Evolutionary conservation across 2,888 invertebrate species (phyloP), one percentile per base, ranked within the genome.

Genomic region (Acrobasis suavella): DNA sequence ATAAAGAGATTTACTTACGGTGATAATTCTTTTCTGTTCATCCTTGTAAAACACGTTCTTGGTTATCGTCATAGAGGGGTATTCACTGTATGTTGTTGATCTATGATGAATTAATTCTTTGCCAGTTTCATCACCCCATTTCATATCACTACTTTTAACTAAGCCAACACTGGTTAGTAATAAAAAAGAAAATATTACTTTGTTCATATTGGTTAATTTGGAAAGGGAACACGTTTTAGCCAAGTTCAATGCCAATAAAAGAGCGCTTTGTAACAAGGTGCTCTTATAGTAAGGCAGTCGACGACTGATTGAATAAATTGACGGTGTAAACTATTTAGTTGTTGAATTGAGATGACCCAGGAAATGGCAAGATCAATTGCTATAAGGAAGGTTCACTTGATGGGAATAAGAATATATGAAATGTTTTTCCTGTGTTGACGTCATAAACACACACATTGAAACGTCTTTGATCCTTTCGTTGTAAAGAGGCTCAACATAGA

Each of bases 11-110:
- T 9, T 14, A 46, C 46, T 46, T 46, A 46, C 46, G 12, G 46
- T 46, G 59, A 62, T 54, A 32, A 22, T 50, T 63, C 60, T 14
- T 46, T 46, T 46, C 46, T 46, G 12, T 12, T 46, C 46, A 46
- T 46, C 46, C n/a, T 67, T 78, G 54, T 69, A 87, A 62, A 86
- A 85, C 7, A 80, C 69, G 60, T 76, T 72, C 65, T 85, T 85
- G 9, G 74, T 76, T 50, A 83, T 74, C 63, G 74, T 85, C 2
- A 69, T 65, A 14, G 77, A 78, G 1, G 82, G 85, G 5, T 14
- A 46, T 14, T 74, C 73, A 2, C 69, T 16, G 60, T 76, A 83
- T 10, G 77, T 66, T n/a, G 10, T 46, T 5, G 46, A 14, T 46
- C n/a, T 46, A 46, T 46, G 46, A n/a, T 46, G 46, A 14, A 46